Evolutionary conservation across 2,797 vertebrate species (phyloP).

Genomic region (Coracias cyanogaster): DNA sequence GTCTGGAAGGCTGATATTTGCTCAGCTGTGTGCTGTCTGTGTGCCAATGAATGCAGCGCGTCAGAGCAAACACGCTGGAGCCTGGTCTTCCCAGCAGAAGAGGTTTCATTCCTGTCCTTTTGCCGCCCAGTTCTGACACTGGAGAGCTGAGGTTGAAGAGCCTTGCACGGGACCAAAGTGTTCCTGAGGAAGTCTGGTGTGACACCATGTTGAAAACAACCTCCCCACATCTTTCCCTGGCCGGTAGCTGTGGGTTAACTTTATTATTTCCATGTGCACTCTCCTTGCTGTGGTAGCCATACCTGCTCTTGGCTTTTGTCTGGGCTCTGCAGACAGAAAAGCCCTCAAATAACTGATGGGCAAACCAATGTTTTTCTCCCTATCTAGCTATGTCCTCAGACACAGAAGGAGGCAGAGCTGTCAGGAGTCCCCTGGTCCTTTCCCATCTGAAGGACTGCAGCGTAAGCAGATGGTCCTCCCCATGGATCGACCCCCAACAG

Average conservation of each 20-base stretch:
- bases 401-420: background rate
- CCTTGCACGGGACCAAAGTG: background rate
- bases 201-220: background rate
- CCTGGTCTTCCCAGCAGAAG: background rate
- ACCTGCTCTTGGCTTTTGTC: background rate
- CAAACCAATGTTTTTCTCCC: background rate
- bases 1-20: background rate
- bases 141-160: background rate
- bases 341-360: background rate
- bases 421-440: background rate
- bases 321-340: background rate
- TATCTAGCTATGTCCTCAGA: accelerated
- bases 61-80: background rate
- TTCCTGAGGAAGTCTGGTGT: background rate
- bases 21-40: background rate
- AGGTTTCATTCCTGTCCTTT: background rate
- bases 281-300: background rate
- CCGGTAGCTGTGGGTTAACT: background rate
- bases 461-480: background rate
- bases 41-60: background rate
- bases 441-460: background rate
- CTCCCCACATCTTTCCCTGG: background rate
- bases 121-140: background rate
- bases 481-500: background rate
- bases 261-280: background rate